Conservation (phyloP, 2,888 invertebrate genomes). For the Priocnemis perturbator region DNA sequence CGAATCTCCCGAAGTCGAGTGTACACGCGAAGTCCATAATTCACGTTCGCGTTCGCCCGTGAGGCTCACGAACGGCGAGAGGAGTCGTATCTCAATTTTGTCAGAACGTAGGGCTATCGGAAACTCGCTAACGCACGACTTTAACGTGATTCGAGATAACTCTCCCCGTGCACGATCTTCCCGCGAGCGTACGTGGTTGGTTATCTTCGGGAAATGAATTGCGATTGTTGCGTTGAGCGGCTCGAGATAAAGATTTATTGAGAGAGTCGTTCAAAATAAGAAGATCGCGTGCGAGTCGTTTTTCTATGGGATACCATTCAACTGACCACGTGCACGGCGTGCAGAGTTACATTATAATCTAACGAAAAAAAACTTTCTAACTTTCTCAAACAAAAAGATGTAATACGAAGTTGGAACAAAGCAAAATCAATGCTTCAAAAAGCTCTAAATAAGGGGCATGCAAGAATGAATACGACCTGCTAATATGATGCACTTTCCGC, state of each 20-base stretch:
- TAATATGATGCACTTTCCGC: no score
- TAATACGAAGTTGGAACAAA: no score
- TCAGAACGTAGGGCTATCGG: conserved; percentile 47
- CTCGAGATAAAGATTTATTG: conserved; percentile 38
- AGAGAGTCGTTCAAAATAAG: not conserved
- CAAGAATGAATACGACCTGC: no score
- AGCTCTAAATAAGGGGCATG: no score
- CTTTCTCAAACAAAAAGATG: no score
- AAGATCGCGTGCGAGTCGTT: no score
- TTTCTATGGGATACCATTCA: no score
- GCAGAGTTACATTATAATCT: no score
- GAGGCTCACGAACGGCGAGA: conserved; percentile 14
- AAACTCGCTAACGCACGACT: conserved; percentile 9
- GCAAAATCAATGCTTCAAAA: no score
- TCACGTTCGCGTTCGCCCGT: conserved; percentile 39
- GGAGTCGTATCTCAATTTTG: conserved; percentile 57
- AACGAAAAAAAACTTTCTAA: no score
- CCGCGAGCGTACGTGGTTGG: conserved; percentile 44
- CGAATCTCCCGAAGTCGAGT: conserved; percentile 33
- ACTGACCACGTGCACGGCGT: no score
- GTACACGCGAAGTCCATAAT: conserved; percentile 62
- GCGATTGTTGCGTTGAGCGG: not conserved
- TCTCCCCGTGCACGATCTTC: not conserved
- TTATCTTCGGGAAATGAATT: conserved; percentile 33
- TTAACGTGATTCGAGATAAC: conserved; percentile 36